phyloP scores from a whole-genome alignment of 2,888 invertebrate genomes.

The Pseudococcus longispinus region DNA sequence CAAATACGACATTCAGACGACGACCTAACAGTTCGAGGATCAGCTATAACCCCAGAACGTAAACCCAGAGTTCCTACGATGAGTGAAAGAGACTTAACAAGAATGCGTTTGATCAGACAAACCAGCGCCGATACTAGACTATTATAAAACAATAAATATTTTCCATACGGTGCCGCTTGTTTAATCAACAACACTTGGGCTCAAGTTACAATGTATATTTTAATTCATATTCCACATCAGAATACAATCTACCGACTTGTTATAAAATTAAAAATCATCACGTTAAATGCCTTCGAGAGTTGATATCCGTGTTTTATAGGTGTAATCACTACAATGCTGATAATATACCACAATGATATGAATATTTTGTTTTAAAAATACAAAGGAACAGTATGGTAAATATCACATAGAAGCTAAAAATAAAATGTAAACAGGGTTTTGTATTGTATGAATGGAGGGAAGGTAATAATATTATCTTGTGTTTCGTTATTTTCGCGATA shows the following conservation, averaged over 20 bases:
- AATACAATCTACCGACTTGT: conserved; percentile 21
- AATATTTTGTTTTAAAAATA: conserved; percentile 26
- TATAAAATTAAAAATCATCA: conserved; percentile 33
- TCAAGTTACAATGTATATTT: conserved; percentile 15
- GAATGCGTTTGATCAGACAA: conserved; percentile 58
- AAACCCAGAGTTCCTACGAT: conserved; percentile 69
- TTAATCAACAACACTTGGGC: not conserved
- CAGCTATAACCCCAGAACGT: conserved; percentile 68
- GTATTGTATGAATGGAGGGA: conserved; percentile 2
- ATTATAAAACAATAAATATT: conserved; percentile 14
- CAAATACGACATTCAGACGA: conserved; percentile 41
- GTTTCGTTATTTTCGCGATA: not conserved
- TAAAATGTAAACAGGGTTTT: conserved; percentile 24
- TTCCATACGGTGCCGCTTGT: not conserved
- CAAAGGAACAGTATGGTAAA: conserved; percentile 39
- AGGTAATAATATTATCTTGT: not conserved
- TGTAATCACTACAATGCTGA: not conserved
- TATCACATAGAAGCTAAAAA: conserved; percentile 33
- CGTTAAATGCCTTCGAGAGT: conserved; percentile 34
- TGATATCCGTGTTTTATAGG: not conserved
- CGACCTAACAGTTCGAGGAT: conserved; percentile 66
- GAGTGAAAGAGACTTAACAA: conserved; percentile 68
- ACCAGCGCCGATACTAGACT: conserved; percentile 12
- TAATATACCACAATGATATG: conserved; percentile 30
- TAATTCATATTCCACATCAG: not conserved